phyloP scores from a whole-genome alignment of 2,113 vertebrate species.

The Pampusana beccarii region DNA sequence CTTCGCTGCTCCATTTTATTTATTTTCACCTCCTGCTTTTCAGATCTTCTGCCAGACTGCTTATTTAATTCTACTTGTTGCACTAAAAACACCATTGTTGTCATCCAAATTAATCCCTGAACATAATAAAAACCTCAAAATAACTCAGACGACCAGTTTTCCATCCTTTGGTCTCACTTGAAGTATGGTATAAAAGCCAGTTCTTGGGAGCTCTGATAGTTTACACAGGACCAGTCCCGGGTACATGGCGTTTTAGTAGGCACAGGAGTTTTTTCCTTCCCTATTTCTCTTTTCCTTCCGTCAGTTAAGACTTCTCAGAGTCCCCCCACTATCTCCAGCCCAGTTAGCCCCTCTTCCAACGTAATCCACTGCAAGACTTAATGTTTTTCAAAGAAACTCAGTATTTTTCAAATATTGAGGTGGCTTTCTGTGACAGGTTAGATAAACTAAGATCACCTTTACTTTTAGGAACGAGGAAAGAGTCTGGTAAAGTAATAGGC shows the following conservation, averaged over 20 bases:
- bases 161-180: slow-evolving; percentile 42
- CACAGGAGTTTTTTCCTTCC: background rate
- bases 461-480: background rate
- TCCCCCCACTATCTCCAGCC: background rate
- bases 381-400: background rate
- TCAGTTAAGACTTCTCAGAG: background rate
- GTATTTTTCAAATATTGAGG: background rate
- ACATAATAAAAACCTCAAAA: slow-evolving; percentile 62
- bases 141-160: slow-evolving; percentile 45
- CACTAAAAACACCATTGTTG: slow-evolving; percentile 59
- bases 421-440: background rate
- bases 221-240: background rate
- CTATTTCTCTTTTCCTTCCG: background rate
- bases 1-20: slow-evolving; percentile 48
- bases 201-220: background rate
- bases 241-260: background rate
- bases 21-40: slow-evolving; percentile 55
- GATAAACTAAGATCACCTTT: background rate
- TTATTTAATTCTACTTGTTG: slow-evolving; percentile 49
- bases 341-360: background rate
- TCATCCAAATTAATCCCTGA: slow-evolving; percentile 56
- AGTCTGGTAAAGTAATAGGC: background rate
- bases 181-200: slow-evolving; percentile 27
- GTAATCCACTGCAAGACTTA: background rate
- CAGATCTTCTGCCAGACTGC: slow-evolving; percentile 62